phyloP scores from a whole-genome alignment of 2,888 invertebrate species.

The Homarus gammarus region DNA sequence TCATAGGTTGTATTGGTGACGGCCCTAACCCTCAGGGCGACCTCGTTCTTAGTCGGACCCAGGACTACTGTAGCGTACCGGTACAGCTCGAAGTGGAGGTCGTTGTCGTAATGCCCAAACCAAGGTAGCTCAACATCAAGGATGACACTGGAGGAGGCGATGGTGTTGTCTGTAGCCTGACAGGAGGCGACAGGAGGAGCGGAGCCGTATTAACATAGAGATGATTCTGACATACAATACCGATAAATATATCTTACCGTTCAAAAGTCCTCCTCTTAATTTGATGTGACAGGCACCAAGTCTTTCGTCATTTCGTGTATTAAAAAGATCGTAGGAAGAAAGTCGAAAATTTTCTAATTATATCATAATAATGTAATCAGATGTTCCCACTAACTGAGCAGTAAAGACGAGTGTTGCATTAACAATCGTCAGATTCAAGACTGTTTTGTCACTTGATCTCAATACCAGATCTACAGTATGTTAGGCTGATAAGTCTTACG shows the following conservation, averaged over 20 bases:
- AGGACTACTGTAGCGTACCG: slow-evolving; percentile 23
- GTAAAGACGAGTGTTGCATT: no score
- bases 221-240: background rate
- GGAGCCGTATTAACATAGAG: background rate
- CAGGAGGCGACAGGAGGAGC: background rate
- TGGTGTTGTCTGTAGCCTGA: background rate
- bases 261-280: background rate
- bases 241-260: background rate
- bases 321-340: no score
- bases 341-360: no score
- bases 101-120: background rate
- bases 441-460: no score
- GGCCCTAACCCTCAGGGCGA: slow-evolving; percentile 26
- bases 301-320: no score
- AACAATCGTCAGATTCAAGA: no score
- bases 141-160: background rate
- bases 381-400: no score
- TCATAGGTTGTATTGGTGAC: background rate
- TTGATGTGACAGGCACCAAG: no score
- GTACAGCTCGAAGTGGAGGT: slow-evolving; percentile 31
- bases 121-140: slow-evolving; percentile 17
- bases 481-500: no score
- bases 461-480: no score
- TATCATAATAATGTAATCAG: no score
- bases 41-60: background rate